Evolutionary conservation across 1,140 invertebrate species (phyloP).

Genomic region (Dendroctonus valens): DNA sequence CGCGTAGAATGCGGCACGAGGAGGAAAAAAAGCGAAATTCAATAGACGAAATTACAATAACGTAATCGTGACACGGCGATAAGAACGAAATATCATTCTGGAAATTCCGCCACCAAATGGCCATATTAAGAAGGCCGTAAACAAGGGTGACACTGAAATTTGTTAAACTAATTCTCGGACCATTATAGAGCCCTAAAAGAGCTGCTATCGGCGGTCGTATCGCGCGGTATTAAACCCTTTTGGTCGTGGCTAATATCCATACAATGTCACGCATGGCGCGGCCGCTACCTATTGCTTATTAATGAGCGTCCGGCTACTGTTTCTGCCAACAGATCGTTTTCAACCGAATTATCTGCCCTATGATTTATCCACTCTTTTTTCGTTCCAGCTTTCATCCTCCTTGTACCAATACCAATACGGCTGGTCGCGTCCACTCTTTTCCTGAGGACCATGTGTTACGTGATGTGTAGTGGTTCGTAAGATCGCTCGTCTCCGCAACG

Average conservation of each 20-base stretch:
- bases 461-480: too few species aligned
- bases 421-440: too few species aligned
- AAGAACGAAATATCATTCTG: slow-evolving; percentile 7
- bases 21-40: too few species aligned
- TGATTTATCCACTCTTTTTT: slow-evolving; percentile 2
- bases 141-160: slow-evolving; percentile 31
- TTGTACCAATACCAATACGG: too few species aligned
- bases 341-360: too few species aligned
- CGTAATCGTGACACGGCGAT: too few species aligned
- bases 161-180: slow-evolving; percentile 33
- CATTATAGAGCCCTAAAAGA: slow-evolving; percentile 33
- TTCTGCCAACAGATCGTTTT: not conserved
- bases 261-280: slow-evolving; percentile 42
- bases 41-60: too few species aligned
- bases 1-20: too few species aligned
- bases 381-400: too few species aligned
- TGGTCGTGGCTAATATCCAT: slow-evolving; percentile 42
- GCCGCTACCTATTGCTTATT: slow-evolving; percentile 41
- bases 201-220: slow-evolving; percentile 29
- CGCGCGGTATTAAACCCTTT: slow-evolving; percentile 32
- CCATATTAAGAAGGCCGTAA: slow-evolving; percentile 25
- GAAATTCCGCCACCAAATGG: slow-evolving; percentile 14
- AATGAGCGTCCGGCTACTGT: slow-evolving; percentile 37
- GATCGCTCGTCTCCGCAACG: too few species aligned
- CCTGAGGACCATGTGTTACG: too few species aligned